Percentiles rank a stretch among this genome's conserved stretches.
phyloP scores from a whole-genome alignment of 2,888 invertebrate species.

The Cheilosia variabilis region DNA sequence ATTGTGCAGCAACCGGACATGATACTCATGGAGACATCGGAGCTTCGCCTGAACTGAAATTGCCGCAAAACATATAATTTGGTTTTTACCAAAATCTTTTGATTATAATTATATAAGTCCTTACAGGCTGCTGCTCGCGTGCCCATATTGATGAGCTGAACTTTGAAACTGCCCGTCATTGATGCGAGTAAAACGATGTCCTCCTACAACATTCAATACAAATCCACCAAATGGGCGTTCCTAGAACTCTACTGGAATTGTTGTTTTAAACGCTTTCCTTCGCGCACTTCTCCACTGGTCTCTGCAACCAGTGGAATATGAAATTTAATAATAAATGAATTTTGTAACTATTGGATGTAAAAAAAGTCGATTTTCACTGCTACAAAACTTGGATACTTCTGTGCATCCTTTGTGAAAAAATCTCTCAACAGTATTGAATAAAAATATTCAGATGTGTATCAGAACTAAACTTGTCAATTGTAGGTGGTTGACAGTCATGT shows the following conservation, averaged over 20 bases:
- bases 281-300: conserved; percentile 1
- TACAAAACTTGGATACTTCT: conserved; percentile 1
- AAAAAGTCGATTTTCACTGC: conserved; percentile 1
- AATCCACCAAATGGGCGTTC: conserved; percentile 60
- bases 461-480: conserved; percentile 58
- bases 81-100: conserved; percentile 22
- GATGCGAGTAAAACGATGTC: conserved; percentile 39
- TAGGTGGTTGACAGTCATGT: background rate
- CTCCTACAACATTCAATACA: conserved; percentile 24
- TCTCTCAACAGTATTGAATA: conserved; percentile 30
- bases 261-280: conserved; percentile 3
- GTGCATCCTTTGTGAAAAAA: conserved; percentile 61
- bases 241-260: conserved; percentile 1
- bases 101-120: conserved; percentile 80
- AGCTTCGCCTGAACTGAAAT: conserved; percentile 97
- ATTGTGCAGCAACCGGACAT: conserved; percentile 95
- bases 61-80: background rate
- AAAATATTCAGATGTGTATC: conserved; percentile 72
- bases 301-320: background rate
- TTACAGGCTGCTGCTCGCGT: conserved; percentile 97
- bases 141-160: conserved; percentile 92
- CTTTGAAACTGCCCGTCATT: conserved; percentile 89
- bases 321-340: background rate
- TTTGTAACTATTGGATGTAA: background rate
- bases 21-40: conserved; percentile 97